Conservation (phyloP, 35 echinoderm and acorn worm genomes). For the Acanthaster planci region DNA sequence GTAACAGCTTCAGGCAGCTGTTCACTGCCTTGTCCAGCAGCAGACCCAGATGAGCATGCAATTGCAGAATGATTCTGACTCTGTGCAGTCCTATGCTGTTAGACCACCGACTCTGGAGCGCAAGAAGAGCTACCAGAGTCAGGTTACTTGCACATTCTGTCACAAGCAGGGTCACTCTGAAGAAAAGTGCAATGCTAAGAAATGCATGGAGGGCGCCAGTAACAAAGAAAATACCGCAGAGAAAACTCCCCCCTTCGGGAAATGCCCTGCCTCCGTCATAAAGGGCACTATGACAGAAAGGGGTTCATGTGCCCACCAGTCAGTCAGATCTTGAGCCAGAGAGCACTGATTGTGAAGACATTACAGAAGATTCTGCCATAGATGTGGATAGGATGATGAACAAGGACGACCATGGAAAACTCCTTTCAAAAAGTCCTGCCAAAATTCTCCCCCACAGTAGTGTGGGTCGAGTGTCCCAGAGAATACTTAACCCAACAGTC, state of each 20-base stretch:
- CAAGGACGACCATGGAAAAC: background rate
- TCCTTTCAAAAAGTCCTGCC: background rate
- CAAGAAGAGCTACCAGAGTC: background rate
- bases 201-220: background rate
- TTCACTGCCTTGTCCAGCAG: background rate
- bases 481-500: too few relatives aligned
- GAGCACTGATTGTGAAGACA: background rate
- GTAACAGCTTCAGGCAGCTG: background rate
- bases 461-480: too few relatives aligned
- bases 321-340: background rate
- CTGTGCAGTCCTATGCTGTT: background rate
- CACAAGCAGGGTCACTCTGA: background rate
- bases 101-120: background rate
- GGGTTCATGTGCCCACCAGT: background rate
- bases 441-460: background rate
- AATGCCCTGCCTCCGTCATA: background rate
- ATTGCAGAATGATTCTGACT: background rate
- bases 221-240: background rate
- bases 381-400: conserved; percentile 1
- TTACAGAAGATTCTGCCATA: background rate
- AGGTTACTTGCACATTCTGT: background rate
- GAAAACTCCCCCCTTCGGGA: background rate
- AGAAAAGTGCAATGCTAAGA: background rate
- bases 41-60: background rate
- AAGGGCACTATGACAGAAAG: conserved; percentile 8